Evolutionary conservation across 2,888 invertebrate genomes (phyloP), one percentile per base, ranked within the genome.

Genomic region (Leucania comma): DNA sequence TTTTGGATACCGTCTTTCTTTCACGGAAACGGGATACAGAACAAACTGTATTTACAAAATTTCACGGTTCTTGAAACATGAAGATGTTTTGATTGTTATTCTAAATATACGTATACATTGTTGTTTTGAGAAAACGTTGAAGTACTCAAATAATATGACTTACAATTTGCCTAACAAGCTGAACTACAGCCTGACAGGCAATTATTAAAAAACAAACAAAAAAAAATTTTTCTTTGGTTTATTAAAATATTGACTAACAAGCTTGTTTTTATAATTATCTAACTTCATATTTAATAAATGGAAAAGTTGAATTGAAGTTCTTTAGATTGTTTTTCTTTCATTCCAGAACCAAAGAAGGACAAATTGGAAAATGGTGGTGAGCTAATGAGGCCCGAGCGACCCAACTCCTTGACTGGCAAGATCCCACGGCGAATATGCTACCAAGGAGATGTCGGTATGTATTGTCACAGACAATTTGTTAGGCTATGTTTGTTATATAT

Each of bases 281-380:
- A n/a, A 53, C 53, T 42, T 62, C 20, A 6, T 20, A 22, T 62
- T 24, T 17, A 17, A 51, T 48, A 3, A 50, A 50, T 12, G 12
- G 9, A 48, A 64, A 53, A 17, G 3, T 26, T 12, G 8, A 48
- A 6, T 4, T 17, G 0, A 26, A 35, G 22, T 42, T 12, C 20
- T 48, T 80, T 56, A 71, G 42, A 48, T 59, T 38, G 61, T 20
- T 87, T 86, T 85, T 79, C 86, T 91, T 93, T 92, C 82, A 90
- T 97, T 97, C 48, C 97, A 98, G 98, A 98, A 97, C 98, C 98
- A 97, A 98, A 98, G 97, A 98, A 98, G 97, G 98, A 98, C 96
- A 98, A 98, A 97, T 97, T 97, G 97, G 98, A 98, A 94, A 97
- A 95, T 90, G 97, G 97, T 88, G 95, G 93, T 83, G 94, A 95